These are phyloP conservation scores for Ectemnius cavifrons DNA, from an alignment of 2,888 invertebrate species.

Conservation along the genomic window DNA sequence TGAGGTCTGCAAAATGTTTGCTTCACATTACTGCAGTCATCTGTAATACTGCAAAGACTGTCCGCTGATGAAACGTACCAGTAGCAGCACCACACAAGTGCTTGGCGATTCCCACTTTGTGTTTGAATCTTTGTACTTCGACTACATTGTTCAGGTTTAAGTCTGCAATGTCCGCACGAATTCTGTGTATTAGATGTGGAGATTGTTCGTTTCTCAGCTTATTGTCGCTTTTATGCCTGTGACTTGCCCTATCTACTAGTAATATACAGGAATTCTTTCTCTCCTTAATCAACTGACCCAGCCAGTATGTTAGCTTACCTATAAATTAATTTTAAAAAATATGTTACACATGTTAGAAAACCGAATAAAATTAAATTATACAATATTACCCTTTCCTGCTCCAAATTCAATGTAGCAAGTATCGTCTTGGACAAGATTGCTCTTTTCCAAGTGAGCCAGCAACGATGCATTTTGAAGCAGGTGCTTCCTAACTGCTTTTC, in stretches of 20 bases:
- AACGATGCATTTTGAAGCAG: slow-evolving; percentile 88
- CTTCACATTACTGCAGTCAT: background rate
- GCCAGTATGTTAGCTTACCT: slow-evolving; percentile 90
- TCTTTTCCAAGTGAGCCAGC: slow-evolving; percentile 83
- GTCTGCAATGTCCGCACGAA: slow-evolving; percentile 91
- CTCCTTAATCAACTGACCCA: slow-evolving; percentile 82
- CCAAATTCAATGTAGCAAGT: slow-evolving; percentile 93
- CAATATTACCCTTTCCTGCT: slow-evolving; percentile 88
- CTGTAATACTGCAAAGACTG: no score
- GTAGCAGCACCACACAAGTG: slow-evolving; percentile 95
- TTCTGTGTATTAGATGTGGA: slow-evolving; percentile 80
- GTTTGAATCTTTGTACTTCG: slow-evolving; percentile 76
- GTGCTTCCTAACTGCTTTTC: slow-evolving; percentile 85
- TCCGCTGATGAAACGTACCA: slow-evolving; percentile 78
- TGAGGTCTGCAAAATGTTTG: slow-evolving; percentile 81
- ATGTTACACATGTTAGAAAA: slow-evolving; percentile 9
- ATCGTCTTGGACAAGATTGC: slow-evolving; percentile 81
- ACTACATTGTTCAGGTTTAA: slow-evolving; percentile 82
- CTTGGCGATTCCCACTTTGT: slow-evolving; percentile 87
- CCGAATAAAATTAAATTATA: background rate
- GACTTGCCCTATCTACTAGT: slow-evolving; percentile 88
- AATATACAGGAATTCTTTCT: slow-evolving; percentile 81
- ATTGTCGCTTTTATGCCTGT: slow-evolving; percentile 90
- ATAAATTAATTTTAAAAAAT: background rate
- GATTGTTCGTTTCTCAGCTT: slow-evolving; percentile 79